Evolutionary conservation across 2,113 vertebrate species (phyloP).

Genomic region (Malurus alboscapulatus): DNA sequence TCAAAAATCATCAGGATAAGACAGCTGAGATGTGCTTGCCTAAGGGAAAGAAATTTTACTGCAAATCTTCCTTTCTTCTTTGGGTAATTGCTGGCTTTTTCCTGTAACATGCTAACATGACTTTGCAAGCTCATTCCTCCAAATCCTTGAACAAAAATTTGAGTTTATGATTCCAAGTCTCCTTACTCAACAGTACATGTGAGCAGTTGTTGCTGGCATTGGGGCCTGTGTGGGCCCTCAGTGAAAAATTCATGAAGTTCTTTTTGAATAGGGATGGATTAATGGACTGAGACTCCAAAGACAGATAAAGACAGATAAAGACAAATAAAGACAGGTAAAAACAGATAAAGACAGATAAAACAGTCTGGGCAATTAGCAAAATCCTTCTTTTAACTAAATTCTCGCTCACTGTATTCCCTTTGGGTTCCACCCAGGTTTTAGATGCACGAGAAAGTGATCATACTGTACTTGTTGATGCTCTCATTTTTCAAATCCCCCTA

Average conservation of each 20-base stretch:
- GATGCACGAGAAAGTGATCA: background rate
- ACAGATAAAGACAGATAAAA: background rate
- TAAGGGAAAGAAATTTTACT: background rate
- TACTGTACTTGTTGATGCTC: background rate
- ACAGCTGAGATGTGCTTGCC: background rate
- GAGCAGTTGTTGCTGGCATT: background rate
- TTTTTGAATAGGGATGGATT: background rate
- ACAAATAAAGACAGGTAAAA: too few relatives aligned
- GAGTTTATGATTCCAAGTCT: background rate
- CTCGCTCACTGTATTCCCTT: background rate
- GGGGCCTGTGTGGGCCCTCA: background rate
- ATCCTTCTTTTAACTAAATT: background rate
- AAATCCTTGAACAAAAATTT: background rate
- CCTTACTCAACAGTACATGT: accelerated
- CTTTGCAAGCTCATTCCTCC: background rate
- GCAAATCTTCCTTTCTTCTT: background rate
- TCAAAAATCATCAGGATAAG: background rate
- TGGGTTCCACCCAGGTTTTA: background rate
- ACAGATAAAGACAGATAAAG: too few relatives aligned
- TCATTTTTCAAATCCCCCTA: background rate
- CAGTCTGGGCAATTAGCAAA: background rate
- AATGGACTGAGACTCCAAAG: background rate
- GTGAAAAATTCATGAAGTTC: background rate
- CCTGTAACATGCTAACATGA: background rate
- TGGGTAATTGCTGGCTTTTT: background rate